phyloP scores from a whole-genome alignment of 2,113 vertebrate genomes.

The Leptodactylus fuscus region DNA sequence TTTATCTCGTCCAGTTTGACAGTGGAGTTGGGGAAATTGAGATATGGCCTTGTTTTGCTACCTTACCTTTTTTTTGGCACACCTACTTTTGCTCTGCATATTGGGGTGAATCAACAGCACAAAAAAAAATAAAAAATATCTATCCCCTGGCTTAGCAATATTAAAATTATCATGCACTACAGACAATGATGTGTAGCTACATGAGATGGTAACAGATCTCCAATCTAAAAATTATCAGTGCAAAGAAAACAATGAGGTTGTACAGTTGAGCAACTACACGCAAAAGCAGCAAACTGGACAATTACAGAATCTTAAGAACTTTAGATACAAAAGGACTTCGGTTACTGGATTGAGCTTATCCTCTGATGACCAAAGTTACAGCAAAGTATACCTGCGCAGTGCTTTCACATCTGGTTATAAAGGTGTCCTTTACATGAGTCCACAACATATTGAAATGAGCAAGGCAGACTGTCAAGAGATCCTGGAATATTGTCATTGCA shows the following conservation, averaged over 20 bases:
- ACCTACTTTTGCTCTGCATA: slow-evolving; percentile 66
- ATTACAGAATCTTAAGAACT: slow-evolving; percentile 66
- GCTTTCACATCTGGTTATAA: slow-evolving; percentile 60
- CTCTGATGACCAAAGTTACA: slow-evolving; percentile 64
- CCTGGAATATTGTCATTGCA: slow-evolving; percentile 59
- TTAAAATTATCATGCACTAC: slow-evolving; percentile 77
- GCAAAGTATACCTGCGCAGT: slow-evolving; percentile 59
- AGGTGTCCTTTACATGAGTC: slow-evolving; percentile 58
- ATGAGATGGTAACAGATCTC: slow-evolving; percentile 78
- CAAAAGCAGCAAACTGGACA: slow-evolving; percentile 73
- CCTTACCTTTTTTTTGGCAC: slow-evolving; percentile 71
- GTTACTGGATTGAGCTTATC: slow-evolving; percentile 65
- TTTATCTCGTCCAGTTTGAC: background rate
- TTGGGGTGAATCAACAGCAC: slow-evolving; percentile 65
- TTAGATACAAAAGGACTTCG: slow-evolving; percentile 32
- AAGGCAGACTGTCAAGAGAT: slow-evolving; percentile 61
- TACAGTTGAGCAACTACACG: slow-evolving; percentile 83
- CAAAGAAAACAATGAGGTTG: slow-evolving; percentile 88
- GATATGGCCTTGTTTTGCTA: slow-evolving; percentile 68
- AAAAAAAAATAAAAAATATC: slow-evolving; percentile 51
- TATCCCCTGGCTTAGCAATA: slow-evolving; percentile 73
- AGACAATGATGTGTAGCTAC: slow-evolving; percentile 72
- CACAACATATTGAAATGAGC: slow-evolving; percentile 59
- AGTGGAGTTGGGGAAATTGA: slow-evolving; percentile 64
- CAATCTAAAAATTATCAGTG: slow-evolving; percentile 82